Evolutionary conservation across 2,113 vertebrate genomes (phyloP).

Genomic region (Xyrauchen texanus): DNA sequence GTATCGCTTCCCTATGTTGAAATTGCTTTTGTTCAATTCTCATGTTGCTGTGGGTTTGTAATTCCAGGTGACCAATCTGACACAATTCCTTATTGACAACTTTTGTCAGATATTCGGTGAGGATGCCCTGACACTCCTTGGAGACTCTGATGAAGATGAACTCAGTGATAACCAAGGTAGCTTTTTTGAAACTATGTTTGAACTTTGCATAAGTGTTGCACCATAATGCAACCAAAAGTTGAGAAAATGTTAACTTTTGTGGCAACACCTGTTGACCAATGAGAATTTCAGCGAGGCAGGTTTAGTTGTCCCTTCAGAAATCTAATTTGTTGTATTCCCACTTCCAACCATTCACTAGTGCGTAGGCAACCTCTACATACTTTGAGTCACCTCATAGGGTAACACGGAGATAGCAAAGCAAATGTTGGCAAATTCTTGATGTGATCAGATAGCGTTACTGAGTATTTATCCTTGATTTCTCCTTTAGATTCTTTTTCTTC

Average conservation of each 20-base stretch:
- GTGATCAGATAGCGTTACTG: neutral
- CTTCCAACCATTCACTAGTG: too few species aligned
- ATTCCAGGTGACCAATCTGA: slow-evolving; percentile 76
- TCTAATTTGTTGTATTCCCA: too few species aligned
- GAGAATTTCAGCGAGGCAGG: too few species aligned
- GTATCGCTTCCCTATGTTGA: neutral
- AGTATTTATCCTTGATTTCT: slow-evolving; percentile 34
- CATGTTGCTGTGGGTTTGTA: neutral
- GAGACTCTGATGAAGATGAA: slow-evolving; percentile 68
- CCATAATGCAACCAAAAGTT: too few species aligned
- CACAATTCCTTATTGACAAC: slow-evolving; percentile 83
- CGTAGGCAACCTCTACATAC: neutral
- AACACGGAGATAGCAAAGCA: neutral
- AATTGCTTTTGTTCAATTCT: neutral
- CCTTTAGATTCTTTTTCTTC: slow-evolving; percentile 68
- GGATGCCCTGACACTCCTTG: slow-evolving; percentile 56
- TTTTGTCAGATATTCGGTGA: slow-evolving; percentile 80
- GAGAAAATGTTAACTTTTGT: slow-evolving; percentile 6
- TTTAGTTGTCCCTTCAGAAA: neutral
- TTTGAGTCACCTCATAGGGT: neutral
- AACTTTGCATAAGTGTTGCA: too few species aligned
- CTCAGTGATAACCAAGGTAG: slow-evolving; percentile 78
- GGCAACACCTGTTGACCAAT: too few species aligned
- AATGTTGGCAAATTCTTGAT: neutral
- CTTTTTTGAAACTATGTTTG: neutral